A percentile compares a stretch with the other conserved stretches of the same genome.
Conservation (phyloP, 2,113 vertebrate species). For the Cyprinodon tularosa region DNA sequence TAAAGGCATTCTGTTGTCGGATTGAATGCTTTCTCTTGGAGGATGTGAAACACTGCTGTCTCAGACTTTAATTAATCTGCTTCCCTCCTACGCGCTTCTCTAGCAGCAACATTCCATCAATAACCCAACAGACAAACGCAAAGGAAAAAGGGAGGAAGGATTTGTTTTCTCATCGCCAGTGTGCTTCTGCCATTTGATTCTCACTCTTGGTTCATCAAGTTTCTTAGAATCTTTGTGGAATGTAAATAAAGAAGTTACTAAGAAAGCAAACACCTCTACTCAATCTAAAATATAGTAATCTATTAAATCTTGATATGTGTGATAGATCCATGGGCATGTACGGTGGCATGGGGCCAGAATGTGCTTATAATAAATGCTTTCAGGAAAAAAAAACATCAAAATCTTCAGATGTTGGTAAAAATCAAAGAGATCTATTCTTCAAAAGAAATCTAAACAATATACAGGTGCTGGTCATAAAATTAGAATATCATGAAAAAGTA, state of each 20-base stretch:
- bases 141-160: not conserved
- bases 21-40: slow-evolving; percentile 55
- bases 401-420: too few relatives aligned
- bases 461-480: too few relatives aligned
- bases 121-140: slow-evolving; percentile 29
- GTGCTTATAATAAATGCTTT: too few relatives aligned
- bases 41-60: slow-evolving; percentile 34
- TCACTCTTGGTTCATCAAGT: slow-evolving; percentile 16
- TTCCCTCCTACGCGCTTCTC: slow-evolving; percentile 42
- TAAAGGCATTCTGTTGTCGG: slow-evolving; percentile 58
- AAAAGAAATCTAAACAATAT: too few relatives aligned
- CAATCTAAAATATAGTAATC: not conserved
- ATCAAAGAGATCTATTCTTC: too few relatives aligned
- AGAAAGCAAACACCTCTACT: not conserved
- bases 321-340: too few relatives aligned
- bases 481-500: too few relatives aligned
- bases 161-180: slow-evolving; percentile 10
- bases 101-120: slow-evolving; percentile 39
- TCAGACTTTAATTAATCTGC: slow-evolving; percentile 68
- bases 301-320: too few relatives aligned
- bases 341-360: too few relatives aligned
- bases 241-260: not conserved
- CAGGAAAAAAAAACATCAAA: too few relatives aligned
- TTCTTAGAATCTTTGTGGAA: not conserved
- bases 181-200: not conserved